Percentiles rank a stretch among this genome's conserved stretches.
Evolutionary conservation across 2,797 vertebrate genomes (phyloP).

Genomic region (Myioborus miniatus): DNA sequence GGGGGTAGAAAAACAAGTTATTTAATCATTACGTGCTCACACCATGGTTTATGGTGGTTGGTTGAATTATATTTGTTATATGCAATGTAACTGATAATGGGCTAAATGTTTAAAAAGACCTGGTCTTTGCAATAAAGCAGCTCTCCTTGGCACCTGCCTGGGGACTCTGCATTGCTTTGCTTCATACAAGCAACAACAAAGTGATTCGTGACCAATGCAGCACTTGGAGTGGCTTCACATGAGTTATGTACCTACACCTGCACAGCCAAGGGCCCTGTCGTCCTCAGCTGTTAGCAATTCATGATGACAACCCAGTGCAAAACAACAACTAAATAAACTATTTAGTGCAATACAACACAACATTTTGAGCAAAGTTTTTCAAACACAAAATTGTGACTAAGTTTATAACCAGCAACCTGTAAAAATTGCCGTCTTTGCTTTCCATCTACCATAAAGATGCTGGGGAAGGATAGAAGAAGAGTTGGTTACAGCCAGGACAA

Average conservation of each 20-base stretch:
- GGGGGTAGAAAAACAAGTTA: not conserved
- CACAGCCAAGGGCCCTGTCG: not conserved
- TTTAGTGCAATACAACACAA: too few species aligned
- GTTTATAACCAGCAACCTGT: not conserved
- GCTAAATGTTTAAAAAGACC: not conserved
- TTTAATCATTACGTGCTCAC: rapidly evolving
- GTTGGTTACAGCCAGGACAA: not conserved
- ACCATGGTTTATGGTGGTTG: rapidly evolving
- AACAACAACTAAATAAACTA: too few species aligned
- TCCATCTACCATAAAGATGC: not conserved
- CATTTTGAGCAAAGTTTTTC: rapidly evolving
- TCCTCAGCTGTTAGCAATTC: not conserved
- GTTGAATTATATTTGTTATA: not conserved
- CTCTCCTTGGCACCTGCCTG: not conserved
- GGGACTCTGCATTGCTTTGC: not conserved
- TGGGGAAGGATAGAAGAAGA: not conserved
- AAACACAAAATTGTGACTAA: not conserved
- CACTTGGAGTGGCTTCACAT: not conserved
- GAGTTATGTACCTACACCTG: not conserved
- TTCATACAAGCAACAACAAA: not conserved
- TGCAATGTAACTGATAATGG: not conserved
- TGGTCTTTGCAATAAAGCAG: not conserved
- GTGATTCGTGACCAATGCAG: not conserved
- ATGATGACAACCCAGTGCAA: not conserved
- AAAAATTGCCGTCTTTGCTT: not conserved